Evolutionary conservation across 2,113 vertebrate genomes (phyloP).

Genomic region (Vanacampus margaritifer): DNA sequence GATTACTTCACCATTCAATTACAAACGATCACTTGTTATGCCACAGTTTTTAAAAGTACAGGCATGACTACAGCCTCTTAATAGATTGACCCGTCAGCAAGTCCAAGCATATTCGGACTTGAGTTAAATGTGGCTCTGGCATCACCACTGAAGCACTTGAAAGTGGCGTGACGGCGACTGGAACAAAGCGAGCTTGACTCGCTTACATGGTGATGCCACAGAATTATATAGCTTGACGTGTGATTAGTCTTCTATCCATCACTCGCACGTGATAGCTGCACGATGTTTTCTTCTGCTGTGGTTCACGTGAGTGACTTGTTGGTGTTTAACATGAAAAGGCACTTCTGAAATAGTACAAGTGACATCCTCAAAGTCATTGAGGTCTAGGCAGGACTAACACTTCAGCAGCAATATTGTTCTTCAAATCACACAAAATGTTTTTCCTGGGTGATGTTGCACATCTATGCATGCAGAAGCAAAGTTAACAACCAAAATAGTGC

Average conservation of each 20-base stretch:
- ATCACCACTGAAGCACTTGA: not conserved
- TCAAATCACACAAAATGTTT: not conserved
- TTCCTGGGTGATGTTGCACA: not conserved
- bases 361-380: not conserved
- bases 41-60: not conserved
- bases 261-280: not conserved
- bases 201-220: not conserved
- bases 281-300: not conserved
- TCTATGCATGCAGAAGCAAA: not conserved
- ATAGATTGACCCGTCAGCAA: not conserved
- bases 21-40: too few relatives aligned
- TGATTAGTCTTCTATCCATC: not conserved
- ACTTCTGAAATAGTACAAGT: not conserved
- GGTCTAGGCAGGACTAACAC: not conserved
- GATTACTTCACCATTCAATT: too few relatives aligned
- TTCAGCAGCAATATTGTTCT: not conserved
- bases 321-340: not conserved
- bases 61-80: not conserved
- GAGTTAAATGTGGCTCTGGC: conserved; percentile 1
- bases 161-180: not conserved
- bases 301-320: not conserved
- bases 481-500: not conserved
- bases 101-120: not conserved
- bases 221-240: not conserved
- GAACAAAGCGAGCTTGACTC: not conserved